phyloP scores from a whole-genome alignment of 1,140 invertebrate genomes.

The Ceratina calcarata region DNA sequence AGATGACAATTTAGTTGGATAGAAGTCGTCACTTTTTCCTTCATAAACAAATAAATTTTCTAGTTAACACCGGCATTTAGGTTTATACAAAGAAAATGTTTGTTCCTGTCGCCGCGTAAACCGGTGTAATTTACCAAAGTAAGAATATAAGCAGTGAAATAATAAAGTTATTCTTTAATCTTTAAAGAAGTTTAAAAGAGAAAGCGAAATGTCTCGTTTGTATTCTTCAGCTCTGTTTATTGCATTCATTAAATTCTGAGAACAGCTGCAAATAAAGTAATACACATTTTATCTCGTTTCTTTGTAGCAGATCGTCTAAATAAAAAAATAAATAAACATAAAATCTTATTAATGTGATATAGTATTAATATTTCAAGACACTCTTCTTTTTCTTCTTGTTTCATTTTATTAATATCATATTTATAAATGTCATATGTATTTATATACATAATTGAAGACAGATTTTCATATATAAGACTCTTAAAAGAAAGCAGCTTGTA shows the following conservation, averaged over 20 bases:
- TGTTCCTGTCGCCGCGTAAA: background rate
- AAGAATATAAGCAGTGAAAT: background rate
- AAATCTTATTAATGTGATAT: background rate
- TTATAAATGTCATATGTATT: too few relatives aligned
- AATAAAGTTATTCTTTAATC: too few relatives aligned
- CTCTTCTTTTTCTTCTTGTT: too few relatives aligned
- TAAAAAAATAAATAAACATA: too few relatives aligned
- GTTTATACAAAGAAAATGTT: background rate
- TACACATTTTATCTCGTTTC: too few relatives aligned
- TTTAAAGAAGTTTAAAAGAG: slow-evolving; percentile 8
- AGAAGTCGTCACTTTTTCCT: accelerated
- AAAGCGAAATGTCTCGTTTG: background rate
- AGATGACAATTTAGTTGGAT: background rate
- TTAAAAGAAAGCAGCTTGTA: too few relatives aligned
- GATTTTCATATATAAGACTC: too few relatives aligned
- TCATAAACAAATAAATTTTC: slow-evolving; percentile 7
- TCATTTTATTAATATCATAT: too few relatives aligned
- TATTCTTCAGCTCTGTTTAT: background rate
- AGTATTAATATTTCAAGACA: background rate
- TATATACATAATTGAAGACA: too few relatives aligned
- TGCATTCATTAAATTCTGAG: slow-evolving; percentile 12
- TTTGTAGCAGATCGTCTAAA: too few relatives aligned
- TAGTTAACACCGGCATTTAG: background rate
- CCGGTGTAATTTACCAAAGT: too few relatives aligned
- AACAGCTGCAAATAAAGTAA: slow-evolving; percentile 14